phyloP scores from a whole-genome alignment of 2,113 vertebrate genomes.

The Sander vitreus region DNA sequence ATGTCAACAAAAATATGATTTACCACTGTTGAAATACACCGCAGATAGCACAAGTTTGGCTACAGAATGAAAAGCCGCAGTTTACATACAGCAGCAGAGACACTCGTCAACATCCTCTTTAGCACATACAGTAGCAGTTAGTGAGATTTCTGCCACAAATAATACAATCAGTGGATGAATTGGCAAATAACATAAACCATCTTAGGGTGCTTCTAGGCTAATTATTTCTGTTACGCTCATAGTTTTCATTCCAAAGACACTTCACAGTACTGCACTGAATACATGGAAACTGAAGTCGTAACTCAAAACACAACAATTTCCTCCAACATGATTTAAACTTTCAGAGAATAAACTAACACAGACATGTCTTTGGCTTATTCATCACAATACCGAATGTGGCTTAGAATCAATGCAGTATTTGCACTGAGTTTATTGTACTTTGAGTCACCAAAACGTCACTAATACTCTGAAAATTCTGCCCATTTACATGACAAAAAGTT shows the following conservation, averaged over 20 bases:
- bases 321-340: slow-evolving; percentile 6
- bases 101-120: background rate
- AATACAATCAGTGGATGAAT: slow-evolving; percentile 18
- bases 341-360: slow-evolving; percentile 29
- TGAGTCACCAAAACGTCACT: slow-evolving; percentile 8
- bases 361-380: slow-evolving; percentile 68
- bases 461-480: background rate
- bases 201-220: slow-evolving; percentile 34
- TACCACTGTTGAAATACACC: slow-evolving; percentile 23
- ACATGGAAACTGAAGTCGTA: slow-evolving; percentile 21
- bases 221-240: slow-evolving; percentile 31
- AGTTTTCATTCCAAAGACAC: slow-evolving; percentile 44
- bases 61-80: slow-evolving; percentile 17
- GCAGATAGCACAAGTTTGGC: slow-evolving; percentile 1
- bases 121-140: slow-evolving; percentile 1
- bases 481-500: slow-evolving; percentile 39
- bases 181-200: slow-evolving; percentile 32
- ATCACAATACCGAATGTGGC: slow-evolving; percentile 34
- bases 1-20: slow-evolving; percentile 41
- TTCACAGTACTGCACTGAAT: slow-evolving; percentile 50
- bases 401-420: slow-evolving; percentile 21
- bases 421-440: slow-evolving; percentile 18
- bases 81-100: background rate
- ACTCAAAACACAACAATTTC: background rate
- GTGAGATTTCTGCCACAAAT: slow-evolving; percentile 27